Percentiles rank a stretch among this genome's conserved stretches.
Evolutionary conservation across 2,888 invertebrate species (phyloP).

Genomic region (Agriopis aurantiaria): DNA sequence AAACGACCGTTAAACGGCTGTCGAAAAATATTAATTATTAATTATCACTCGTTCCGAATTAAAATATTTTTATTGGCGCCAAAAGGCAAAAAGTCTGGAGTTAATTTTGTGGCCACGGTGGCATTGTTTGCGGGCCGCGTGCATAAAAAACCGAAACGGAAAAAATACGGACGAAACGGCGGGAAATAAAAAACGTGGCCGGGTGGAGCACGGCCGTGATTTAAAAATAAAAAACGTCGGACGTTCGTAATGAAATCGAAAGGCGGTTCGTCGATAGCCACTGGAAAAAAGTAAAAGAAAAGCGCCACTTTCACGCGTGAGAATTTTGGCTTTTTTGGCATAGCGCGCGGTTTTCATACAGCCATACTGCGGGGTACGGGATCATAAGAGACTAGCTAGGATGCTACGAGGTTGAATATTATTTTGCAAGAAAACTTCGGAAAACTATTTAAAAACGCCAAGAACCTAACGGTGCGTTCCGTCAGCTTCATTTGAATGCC

Average conservation of each 20-base stretch:
- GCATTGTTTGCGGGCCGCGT: conserved; percentile 84
- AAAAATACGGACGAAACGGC: conserved; percentile 78
- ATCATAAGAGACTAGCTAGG: conserved; percentile 46
- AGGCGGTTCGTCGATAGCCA: conserved; percentile 86
- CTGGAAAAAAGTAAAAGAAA: conserved; percentile 84
- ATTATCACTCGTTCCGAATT: conserved; percentile 81
- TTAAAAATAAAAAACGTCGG: conserved; percentile 84
- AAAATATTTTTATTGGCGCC: conserved; percentile 85
- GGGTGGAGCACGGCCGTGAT: conserved; percentile 80
- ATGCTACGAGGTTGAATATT: neutral
- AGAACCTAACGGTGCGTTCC: no score
- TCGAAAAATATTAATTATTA: conserved; percentile 86
- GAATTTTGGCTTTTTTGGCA: conserved; percentile 81
- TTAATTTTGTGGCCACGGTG: conserved; percentile 83
- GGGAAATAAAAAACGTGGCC: conserved; percentile 74
- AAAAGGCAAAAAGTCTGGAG: conserved; percentile 83
- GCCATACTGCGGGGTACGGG: conserved; percentile 57
- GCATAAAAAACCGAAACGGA: conserved; percentile 80
- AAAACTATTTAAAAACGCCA: neutral
- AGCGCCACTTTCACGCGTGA: conserved; percentile 83
- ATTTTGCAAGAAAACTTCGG: neutral
- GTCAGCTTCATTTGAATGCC: no score
- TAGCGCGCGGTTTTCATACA: conserved; percentile 55
- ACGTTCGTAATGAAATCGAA: conserved; percentile 87
- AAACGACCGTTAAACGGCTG: conserved; percentile 80